Conservation (phyloP, 1,140 invertebrate genomes). For the Mycetomoellerius zeteki region DNA sequence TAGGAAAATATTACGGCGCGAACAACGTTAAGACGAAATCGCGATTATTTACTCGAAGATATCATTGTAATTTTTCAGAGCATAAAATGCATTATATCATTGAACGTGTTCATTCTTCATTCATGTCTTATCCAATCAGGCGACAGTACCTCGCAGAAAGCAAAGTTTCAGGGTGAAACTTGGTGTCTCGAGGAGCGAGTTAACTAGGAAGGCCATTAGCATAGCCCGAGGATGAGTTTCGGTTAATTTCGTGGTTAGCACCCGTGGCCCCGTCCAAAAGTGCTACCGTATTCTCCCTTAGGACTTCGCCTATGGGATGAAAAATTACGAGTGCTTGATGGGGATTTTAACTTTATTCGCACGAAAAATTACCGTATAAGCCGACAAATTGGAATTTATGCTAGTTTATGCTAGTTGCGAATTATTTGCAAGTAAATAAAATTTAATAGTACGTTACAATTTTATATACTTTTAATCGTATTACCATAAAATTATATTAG, state of each 20-base stretch:
- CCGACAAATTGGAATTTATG: not conserved
- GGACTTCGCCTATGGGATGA: conserved; percentile 26
- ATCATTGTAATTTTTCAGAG: not conserved
- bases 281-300: conserved; percentile 41
- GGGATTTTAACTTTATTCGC: conserved; percentile 26
- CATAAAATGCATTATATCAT: conserved; percentile 3
- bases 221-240: conserved; percentile 65
- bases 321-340: conserved; percentile 51
- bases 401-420: not conserved
- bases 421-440: not conserved
- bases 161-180: conserved; percentile 56
- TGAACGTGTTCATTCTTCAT: conserved; percentile 38
- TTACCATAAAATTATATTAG: not conserved
- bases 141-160: conserved; percentile 31
- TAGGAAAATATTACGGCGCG: not conserved
- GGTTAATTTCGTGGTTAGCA: conserved; percentile 67
- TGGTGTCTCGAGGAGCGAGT: conserved; percentile 52
- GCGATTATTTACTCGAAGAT: not conserved
- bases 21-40: not conserved
- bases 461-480: not conserved
- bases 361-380: not conserved
- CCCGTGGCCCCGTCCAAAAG: conserved; percentile 38
- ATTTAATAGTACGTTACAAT: not conserved
- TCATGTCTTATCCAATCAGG: conserved; percentile 52
- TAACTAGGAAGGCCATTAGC: conserved; percentile 63